These are phyloP conservation scores for Stomatorhinus walkeri DNA, from an alignment of 2,797 vertebrate genomes.

Conservation along the genomic window DNA sequence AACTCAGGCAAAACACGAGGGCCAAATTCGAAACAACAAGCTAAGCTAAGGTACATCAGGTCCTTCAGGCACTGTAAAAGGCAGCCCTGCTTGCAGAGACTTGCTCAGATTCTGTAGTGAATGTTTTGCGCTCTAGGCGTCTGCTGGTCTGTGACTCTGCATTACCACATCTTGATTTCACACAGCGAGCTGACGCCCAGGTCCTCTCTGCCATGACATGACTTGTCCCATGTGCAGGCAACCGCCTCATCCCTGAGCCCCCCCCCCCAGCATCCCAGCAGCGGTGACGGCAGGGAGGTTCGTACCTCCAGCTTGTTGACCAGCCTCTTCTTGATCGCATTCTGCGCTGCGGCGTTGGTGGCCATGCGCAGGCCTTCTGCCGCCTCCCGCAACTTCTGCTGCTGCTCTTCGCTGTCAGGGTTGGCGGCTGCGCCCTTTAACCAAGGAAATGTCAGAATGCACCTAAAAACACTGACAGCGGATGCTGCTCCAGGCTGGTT, in stretches of 20 bases:
- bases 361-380: constrained; percentile 94
- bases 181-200: background rate
- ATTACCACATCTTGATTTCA: background rate
- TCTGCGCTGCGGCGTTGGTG: constrained; percentile 90
- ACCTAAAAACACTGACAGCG: background rate
- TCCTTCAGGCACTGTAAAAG: background rate
- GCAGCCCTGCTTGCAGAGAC: background rate
- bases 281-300: background rate
- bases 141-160: background rate
- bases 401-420: constrained; percentile 93
- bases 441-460: background rate
- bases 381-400: constrained; percentile 87
- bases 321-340: constrained; percentile 94
- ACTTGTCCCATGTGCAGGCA: background rate
- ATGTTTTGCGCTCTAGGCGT: background rate
- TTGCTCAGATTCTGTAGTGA: background rate
- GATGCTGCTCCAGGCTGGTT: background rate
- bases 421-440: constrained; percentile 87
- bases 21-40: background rate
- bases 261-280: background rate
- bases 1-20: background rate
- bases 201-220: background rate
- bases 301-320: constrained; percentile 90
- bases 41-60: background rate
- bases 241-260: background rate